Percentiles rank a stretch among this genome's conserved stretches.
Conservation (phyloP, 2,888 invertebrate genomes). For the Drosophila conformis region DNA sequence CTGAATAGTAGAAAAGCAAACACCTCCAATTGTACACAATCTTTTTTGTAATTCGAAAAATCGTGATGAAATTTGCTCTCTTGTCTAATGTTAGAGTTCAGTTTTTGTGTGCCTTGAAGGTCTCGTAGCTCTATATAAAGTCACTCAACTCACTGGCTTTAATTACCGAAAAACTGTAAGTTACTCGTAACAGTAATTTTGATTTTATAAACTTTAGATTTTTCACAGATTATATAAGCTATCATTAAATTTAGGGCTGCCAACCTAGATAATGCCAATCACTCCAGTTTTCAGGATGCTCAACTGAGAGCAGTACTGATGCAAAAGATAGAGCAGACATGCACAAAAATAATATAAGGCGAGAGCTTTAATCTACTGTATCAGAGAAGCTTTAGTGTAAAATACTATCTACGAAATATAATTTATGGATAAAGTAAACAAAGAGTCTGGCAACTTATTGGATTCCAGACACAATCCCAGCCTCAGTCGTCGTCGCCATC, state of each 20-base stretch:
- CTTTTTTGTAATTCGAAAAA: not conserved
- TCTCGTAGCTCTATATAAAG: too few species aligned
- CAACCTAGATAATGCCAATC: not conserved
- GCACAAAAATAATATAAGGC: too few species aligned
- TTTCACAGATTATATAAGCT: not conserved
- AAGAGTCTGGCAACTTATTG: slow-evolving; percentile 23
- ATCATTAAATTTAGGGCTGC: not conserved
- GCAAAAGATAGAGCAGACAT: not conserved
- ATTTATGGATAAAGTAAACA: not conserved
- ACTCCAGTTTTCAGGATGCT: not conserved
- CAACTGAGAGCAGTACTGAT: not conserved
- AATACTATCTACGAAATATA: not conserved
- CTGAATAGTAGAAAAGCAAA: not conserved
- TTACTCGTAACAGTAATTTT: too few species aligned
- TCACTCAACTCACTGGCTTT: too few species aligned
- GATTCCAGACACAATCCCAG: slow-evolving; percentile 19
- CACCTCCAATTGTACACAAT: not conserved
- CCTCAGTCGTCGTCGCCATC: slow-evolving; percentile 7
- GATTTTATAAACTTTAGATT: too few species aligned
- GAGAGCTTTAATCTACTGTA: not conserved
- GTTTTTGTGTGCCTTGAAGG: too few species aligned
- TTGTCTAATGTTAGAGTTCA: too few species aligned
- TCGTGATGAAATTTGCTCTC: not conserved
- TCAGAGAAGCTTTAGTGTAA: not conserved
- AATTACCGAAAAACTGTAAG: too few species aligned